Evolutionary conservation across 2,113 vertebrate genomes (phyloP), one percentile per base, ranked within the genome.

Genomic region (Clarias macrocephalus): DNA sequence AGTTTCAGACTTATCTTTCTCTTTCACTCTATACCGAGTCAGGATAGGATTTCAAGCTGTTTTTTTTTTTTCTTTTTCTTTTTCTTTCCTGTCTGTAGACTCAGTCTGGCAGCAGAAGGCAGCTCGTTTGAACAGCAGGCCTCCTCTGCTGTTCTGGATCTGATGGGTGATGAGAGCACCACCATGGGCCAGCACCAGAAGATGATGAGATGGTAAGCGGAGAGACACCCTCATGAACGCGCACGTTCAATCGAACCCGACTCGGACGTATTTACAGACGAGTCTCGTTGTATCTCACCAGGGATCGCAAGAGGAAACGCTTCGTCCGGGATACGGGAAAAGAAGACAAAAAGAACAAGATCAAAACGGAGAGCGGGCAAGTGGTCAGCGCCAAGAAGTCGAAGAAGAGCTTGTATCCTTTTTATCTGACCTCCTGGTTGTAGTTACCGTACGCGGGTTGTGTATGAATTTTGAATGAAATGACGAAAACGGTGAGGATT

Each of bases 271-370:
- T 48, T 8, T 7, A 6, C 33, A 10, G 9, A 63, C 6, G 16
- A 65, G 18, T 88, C 15, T 73, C 16, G 7, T 48, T 21, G 21
- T 33, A 60, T 60, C 0, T 63, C 18, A 48, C 33, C 1, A 99
- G 98, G 98, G 98, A 99, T 87, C 96, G 98, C 13, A 99, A 99
- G 91, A 98, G 92, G 93, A 99, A 99, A 91, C 96, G 97, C 0
- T 99, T 99, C 0, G 95, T 99, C 84, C 94, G 91, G 54, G 96
- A 97, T 52, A 95, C 93, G 0, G 97, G 97, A 79, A 97, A 97
- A 81, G 96, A 97, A 37, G 95, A 96, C 88, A 96, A 97, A 91
- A 98, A 96, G 93, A 98, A 96, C 93, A 99, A 97, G 91, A 94
- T 98, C 88, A 95, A 89, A 89, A 96, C 95, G 0, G 98, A 99